phyloP scores from a whole-genome alignment of 2,797 vertebrate species.

The Holocentrus rufus region DNA sequence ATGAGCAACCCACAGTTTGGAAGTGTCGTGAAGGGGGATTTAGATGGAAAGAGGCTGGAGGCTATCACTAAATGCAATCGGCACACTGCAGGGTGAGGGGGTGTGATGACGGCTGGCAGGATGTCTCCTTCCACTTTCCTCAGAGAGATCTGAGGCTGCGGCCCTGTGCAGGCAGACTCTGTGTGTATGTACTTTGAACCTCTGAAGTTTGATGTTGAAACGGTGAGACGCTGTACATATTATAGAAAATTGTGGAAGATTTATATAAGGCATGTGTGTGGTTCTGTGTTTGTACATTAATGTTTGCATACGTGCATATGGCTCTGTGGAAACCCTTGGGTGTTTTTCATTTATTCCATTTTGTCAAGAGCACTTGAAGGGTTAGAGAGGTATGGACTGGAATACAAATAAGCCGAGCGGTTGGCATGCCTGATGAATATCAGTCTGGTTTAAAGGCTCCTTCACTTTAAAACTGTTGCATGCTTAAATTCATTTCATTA shows the following conservation, averaged over 20 bases:
- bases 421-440: constrained; percentile 18
- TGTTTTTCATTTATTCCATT: constrained; percentile 15
- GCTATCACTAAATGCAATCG: constrained; percentile 44
- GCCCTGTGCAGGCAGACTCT: neutral
- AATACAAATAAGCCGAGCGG: constrained; percentile 46
- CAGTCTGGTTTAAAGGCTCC: constrained; percentile 10
- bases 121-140: constrained; percentile 29
- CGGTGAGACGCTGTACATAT: neutral
- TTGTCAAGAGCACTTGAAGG: constrained; percentile 22
- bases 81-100: constrained; percentile 41
- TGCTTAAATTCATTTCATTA: constrained; percentile 32
- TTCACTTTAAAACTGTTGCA: constrained; percentile 20
- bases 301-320: neutral
- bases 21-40: constrained; percentile 33
- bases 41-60: constrained; percentile 38
- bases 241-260: neutral
- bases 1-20: constrained; percentile 23
- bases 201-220: constrained; percentile 14
- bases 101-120: constrained; percentile 31
- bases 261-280: neutral
- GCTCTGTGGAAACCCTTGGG: neutral
- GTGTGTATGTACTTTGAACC: neutral
- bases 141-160: constrained; percentile 18
- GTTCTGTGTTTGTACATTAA: neutral
- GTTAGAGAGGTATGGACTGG: constrained; percentile 27